phyloP scores from a whole-genome alignment of 1,140 invertebrate species.

The Choristoneura fumiferana region DNA sequence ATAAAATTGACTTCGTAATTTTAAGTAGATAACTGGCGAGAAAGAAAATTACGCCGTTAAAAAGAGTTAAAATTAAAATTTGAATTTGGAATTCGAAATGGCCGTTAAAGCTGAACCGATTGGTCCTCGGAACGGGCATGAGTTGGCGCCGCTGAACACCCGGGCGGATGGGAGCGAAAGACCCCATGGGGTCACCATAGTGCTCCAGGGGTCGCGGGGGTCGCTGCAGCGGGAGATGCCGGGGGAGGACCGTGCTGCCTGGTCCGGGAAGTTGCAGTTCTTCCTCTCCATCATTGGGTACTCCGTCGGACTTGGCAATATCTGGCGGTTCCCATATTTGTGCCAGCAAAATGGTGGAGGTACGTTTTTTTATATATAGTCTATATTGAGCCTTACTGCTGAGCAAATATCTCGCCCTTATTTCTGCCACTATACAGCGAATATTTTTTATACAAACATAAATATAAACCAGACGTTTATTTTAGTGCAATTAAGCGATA shows the following conservation, averaged over 20 bases:
- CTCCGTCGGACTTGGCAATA: constrained; percentile 94
- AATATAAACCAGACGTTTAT: no score
- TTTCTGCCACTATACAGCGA: no score
- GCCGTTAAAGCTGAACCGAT: constrained; percentile 77
- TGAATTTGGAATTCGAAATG: constrained; percentile 45
- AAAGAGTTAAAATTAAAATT: neutral
- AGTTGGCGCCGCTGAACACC: constrained; percentile 87
- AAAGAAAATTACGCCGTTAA: neutral
- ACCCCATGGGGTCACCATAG: constrained; percentile 83
- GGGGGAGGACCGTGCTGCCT: constrained; percentile 84
- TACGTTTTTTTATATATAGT: constrained; percentile 80
- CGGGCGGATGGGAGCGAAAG: constrained; percentile 79
- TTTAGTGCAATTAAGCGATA: no score
- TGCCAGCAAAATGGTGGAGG: constrained; percentile 97
- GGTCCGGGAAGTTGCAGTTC: constrained; percentile 93
- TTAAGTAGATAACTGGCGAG: constrained; percentile 19
- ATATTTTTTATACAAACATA: no score
- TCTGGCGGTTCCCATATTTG: constrained; percentile 97
- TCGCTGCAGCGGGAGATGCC: constrained; percentile 65
- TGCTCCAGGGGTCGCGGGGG: constrained; percentile 76
- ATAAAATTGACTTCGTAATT: constrained; percentile 42
- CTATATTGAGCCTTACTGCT: no score
- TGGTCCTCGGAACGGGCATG: constrained; percentile 83
- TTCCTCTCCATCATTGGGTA: constrained; percentile 94
- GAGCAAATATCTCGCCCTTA: no score